Conservation (phyloP, 1,140 invertebrate species). For the Diachasmimorpha longicaudata region DNA sequence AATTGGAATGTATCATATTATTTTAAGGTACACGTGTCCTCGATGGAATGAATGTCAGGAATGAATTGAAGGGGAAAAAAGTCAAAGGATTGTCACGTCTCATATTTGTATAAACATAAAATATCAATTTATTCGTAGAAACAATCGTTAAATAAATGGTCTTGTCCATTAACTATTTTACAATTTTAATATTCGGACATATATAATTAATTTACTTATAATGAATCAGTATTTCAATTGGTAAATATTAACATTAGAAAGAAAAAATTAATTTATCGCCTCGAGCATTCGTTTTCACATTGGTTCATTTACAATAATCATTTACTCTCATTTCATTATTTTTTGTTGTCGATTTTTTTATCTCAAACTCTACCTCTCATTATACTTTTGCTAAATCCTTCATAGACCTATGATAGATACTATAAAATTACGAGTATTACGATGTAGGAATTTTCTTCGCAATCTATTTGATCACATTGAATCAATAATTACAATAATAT, state of each 20-base stretch:
- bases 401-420: constrained; percentile 30
- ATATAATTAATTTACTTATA: neutral
- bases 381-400: constrained; percentile 10
- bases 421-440: constrained; percentile 46
- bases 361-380: neutral
- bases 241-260: neutral
- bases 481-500: constrained; percentile 44
- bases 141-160: constrained; percentile 8
- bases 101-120: neutral
- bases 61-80: neutral
- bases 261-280: constrained; percentile 12
- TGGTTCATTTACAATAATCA: constrained; percentile 10
- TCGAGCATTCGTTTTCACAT: constrained; percentile 23
- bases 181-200: neutral
- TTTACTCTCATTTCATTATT: constrained; percentile 3
- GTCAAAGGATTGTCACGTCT: constrained; percentile 6
- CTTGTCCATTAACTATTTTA: neutral
- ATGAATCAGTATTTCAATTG: neutral
- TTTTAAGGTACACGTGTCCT: constrained; percentile 7
- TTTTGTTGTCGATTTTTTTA: neutral
- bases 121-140: neutral
- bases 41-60: constrained; percentile 2
- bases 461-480: constrained; percentile 36
- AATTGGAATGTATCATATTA: constrained; percentile 12
- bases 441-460: constrained; percentile 22